Conservation (phyloP, 2,797 vertebrate species). For the Dendrocincla tyrannina region DNA sequence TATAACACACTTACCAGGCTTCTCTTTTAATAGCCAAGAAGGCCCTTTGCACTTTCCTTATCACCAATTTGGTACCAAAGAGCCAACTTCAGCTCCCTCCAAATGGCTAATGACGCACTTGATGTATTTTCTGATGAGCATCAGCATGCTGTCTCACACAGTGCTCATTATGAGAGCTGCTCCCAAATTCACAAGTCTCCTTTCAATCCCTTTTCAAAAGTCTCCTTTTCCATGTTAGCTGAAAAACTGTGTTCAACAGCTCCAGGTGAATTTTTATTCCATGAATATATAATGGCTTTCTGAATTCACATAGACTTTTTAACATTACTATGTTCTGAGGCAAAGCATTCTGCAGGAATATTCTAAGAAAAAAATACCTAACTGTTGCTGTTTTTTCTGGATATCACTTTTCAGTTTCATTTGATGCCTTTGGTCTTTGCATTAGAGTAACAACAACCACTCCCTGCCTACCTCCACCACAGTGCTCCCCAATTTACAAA, state of each 20-base stretch:
- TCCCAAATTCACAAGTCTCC: slow-evolving; percentile 25
- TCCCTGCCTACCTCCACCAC: background rate
- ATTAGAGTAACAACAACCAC: background rate
- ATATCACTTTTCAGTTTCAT: background rate
- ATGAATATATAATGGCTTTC: background rate
- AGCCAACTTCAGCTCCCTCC: slow-evolving; percentile 5
- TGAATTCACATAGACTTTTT: background rate
- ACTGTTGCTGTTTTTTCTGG: background rate
- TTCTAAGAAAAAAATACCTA: background rate
- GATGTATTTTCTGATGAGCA: background rate
- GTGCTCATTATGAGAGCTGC: background rate
- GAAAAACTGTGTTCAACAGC: slow-evolving; percentile 22
- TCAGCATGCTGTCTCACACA: background rate
- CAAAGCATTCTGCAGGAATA: background rate
- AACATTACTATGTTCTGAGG: background rate
- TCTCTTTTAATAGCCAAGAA: background rate
- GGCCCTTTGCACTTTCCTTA: background rate
- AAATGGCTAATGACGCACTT: slow-evolving; percentile 5
- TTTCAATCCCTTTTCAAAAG: slow-evolving; percentile 29
- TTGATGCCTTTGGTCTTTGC: background rate
- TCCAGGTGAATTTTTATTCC: slow-evolving; percentile 33
- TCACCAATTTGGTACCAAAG: background rate
- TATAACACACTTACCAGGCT: background rate
- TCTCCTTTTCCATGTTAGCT: background rate
- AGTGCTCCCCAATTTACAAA: background rate